Conservation (phyloP, 2,797 vertebrate genomes). For the Caiman crocodilus region DNA sequence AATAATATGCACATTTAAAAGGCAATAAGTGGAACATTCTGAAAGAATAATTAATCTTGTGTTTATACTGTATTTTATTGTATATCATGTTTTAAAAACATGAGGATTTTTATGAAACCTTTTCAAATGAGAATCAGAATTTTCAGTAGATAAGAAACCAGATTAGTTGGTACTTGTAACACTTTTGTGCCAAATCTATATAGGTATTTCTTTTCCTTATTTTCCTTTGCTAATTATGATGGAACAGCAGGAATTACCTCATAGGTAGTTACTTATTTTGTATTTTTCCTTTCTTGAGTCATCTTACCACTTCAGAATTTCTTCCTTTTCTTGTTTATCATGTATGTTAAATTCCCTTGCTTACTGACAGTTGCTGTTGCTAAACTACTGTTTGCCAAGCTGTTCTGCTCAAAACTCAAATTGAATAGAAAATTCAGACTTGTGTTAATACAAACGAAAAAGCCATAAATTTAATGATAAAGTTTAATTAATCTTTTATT, state of each 20-base stretch:
- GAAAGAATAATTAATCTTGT: background rate
- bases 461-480: slow-evolving; percentile 79
- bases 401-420: slow-evolving; percentile 68
- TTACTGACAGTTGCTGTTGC: slow-evolving; percentile 66
- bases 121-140: background rate
- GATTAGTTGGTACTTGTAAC: background rate
- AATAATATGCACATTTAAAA: background rate
- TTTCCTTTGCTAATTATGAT: slow-evolving; percentile 52
- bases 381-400: slow-evolving; percentile 67
- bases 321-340: slow-evolving; percentile 65
- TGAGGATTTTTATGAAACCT: background rate
- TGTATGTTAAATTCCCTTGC: slow-evolving; percentile 61
- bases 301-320: slow-evolving; percentile 64
- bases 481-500: slow-evolving; percentile 86
- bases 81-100: background rate
- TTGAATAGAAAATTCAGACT: slow-evolving; percentile 79
- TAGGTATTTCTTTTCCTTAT: slow-evolving; percentile 21
- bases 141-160: background rate
- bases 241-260: slow-evolving; percentile 32
- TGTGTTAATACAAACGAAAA: slow-evolving; percentile 74
- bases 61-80: background rate
- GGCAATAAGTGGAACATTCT: background rate
- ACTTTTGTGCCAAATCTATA: background rate
- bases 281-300: slow-evolving; percentile 35
- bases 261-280: slow-evolving; percentile 23